Conservation (phyloP, 2,888 invertebrate species). For the Urechis unicinctus region DNA sequence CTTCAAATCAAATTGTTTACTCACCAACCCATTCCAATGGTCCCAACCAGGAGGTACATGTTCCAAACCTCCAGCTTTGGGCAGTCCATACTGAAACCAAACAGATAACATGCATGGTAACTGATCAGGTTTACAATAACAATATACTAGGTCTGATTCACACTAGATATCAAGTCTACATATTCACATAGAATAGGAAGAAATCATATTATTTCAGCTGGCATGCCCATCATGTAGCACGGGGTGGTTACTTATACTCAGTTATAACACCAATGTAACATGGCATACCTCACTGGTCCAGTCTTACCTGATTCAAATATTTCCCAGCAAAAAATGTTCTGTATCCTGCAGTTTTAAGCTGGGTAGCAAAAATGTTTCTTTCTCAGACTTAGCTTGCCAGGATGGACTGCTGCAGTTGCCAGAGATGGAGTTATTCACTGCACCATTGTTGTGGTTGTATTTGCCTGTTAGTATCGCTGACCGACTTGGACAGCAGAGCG, state of each 20-base stretch:
- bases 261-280: too few relatives aligned
- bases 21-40: slow-evolving; percentile 73
- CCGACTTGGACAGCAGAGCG: slow-evolving; percentile 86
- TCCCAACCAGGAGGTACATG: slow-evolving; percentile 79
- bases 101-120: not conserved
- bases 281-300: too few relatives aligned
- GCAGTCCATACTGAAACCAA: slow-evolving; percentile 60
- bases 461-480: slow-evolving; percentile 76
- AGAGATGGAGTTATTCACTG: slow-evolving; percentile 66
- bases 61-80: slow-evolving; percentile 59
- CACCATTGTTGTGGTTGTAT: slow-evolving; percentile 75
- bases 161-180: too few relatives aligned
- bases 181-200: too few relatives aligned
- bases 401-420: slow-evolving; percentile 69
- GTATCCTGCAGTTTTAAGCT: slow-evolving; percentile 65
- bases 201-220: too few relatives aligned
- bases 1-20: slow-evolving; percentile 14
- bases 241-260: too few relatives aligned
- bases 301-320: slow-evolving; percentile 76
- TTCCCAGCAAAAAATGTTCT: slow-evolving; percentile 88
- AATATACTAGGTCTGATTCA: too few relatives aligned
- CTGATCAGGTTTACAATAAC: not conserved
- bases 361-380: slow-evolving; percentile 63
- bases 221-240: too few relatives aligned
- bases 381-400: slow-evolving; percentile 67